These are phyloP conservation scores for Mus spicilegus DNA, from an alignment of 2,113 vertebrate genomes.

Conservation along the genomic window DNA sequence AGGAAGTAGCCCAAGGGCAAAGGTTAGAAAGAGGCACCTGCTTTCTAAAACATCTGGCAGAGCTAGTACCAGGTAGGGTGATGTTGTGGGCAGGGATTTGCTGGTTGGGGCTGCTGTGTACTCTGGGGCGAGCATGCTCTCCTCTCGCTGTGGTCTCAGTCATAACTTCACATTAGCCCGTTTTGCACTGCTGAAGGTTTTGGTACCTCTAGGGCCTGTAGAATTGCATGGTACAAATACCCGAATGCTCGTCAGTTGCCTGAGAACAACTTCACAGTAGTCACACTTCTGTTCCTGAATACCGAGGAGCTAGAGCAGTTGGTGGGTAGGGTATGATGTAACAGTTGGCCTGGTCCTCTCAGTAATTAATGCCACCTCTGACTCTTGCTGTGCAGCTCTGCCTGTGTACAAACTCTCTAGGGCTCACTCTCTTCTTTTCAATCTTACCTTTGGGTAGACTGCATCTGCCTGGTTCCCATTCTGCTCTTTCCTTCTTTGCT, in stretches of 20 bases:
- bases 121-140: not conserved
- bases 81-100: not conserved
- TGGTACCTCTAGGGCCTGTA: too few species aligned
- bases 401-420: not conserved
- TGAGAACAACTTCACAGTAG: not conserved
- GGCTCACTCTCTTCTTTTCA: not conserved
- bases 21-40: not conserved
- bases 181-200: not conserved
- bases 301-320: not conserved
- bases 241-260: not conserved
- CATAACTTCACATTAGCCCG: rapidly evolving
- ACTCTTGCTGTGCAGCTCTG: not conserved
- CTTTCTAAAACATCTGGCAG: not conserved
- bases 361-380: not conserved
- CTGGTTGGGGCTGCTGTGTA: not conserved
- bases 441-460: not conserved
- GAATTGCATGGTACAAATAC: not conserved
- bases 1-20: not conserved
- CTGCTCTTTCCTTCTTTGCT: not conserved
- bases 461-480: not conserved
- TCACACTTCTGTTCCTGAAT: not conserved
- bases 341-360: not conserved
- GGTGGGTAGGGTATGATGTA: not conserved
- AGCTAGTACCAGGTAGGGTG: not conserved
- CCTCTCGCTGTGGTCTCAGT: not conserved